Evolutionary conservation across 1,140 invertebrate genomes (phyloP).

Genomic region (Linepithema humile): DNA sequence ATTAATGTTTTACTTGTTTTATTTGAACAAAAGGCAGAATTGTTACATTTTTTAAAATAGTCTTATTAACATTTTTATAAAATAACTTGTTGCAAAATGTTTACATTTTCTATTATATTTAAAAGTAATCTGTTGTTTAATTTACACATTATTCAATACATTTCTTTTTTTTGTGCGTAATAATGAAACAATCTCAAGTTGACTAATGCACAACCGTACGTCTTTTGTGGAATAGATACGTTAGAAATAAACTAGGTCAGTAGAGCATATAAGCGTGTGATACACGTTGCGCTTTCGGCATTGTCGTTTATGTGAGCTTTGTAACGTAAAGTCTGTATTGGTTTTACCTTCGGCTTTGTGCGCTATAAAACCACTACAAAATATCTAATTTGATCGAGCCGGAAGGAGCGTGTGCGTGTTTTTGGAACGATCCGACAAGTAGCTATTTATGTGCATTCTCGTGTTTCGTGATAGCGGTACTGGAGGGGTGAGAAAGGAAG

Average conservation of each 20-base stretch:
- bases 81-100: not conserved
- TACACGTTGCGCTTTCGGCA: conserved; percentile 33
- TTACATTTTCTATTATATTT: not conserved
- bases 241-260: conserved; percentile 45
- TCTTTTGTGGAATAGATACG: not conserved
- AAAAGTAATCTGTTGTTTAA: not conserved
- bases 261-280: conserved; percentile 13
- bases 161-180: not conserved
- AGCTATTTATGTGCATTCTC: conserved; percentile 82
- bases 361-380: conserved; percentile 17
- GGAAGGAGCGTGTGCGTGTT: conserved; percentile 53
- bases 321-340: conserved; percentile 39
- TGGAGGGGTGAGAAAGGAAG: not conserved
- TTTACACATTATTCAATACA: not conserved
- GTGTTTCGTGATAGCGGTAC: conserved; percentile 58
- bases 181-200: not conserved
- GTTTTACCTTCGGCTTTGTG: conserved; percentile 59
- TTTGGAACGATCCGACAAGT: conserved; percentile 82
- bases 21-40: not conserved
- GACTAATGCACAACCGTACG: not conserved
- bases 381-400: conserved; percentile 60
- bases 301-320: conserved; percentile 28
- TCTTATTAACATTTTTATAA: too few relatives aligned
- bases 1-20: not conserved
- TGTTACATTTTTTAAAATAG: not conserved